phyloP scores from a whole-genome alignment of 2,888 invertebrate genomes.

The Andrena marginata region DNA sequence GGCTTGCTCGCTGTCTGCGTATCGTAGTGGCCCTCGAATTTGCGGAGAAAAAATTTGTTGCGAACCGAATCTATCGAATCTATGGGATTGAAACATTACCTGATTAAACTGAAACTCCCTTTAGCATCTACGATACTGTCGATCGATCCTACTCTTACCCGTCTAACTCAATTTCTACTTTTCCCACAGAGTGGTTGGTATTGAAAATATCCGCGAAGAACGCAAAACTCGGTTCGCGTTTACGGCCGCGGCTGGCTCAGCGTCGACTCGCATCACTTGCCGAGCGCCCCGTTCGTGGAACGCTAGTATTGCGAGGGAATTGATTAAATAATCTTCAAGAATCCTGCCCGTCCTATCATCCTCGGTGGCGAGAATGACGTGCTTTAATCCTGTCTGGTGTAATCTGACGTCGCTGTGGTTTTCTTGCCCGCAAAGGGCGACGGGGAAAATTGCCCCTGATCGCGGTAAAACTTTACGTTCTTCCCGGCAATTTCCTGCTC shows the following conservation, averaged over 20 bases:
- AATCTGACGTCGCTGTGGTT: background rate
- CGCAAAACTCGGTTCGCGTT: background rate
- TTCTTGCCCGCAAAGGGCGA: background rate
- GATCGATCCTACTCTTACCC: too few species aligned
- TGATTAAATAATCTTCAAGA: conserved; percentile 25
- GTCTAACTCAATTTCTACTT: too few species aligned
- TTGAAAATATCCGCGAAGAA: background rate
- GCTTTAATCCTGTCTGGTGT: conserved; percentile 5
- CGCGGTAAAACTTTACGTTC: background rate
- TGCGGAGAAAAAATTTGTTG: too few species aligned
- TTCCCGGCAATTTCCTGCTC: background rate
- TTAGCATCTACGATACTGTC: too few species aligned
- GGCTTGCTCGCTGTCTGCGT: background rate
- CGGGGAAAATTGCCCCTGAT: conserved; percentile 14
- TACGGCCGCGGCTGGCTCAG: background rate
- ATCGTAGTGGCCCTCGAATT: background rate
- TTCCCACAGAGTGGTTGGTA: too few species aligned
- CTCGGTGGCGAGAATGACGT: background rate
- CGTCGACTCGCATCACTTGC: conserved; percentile 29
- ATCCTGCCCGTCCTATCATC: too few species aligned
- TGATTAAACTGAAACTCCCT: too few species aligned
- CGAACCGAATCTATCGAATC: too few species aligned
- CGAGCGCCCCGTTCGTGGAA: background rate
- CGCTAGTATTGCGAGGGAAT: conserved; percentile 9
- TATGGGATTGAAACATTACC: too few species aligned